These are phyloP conservation scores for Urophycis tenuis DNA, from an alignment of 2,797 vertebrate genomes.

Conservation along the genomic window DNA sequence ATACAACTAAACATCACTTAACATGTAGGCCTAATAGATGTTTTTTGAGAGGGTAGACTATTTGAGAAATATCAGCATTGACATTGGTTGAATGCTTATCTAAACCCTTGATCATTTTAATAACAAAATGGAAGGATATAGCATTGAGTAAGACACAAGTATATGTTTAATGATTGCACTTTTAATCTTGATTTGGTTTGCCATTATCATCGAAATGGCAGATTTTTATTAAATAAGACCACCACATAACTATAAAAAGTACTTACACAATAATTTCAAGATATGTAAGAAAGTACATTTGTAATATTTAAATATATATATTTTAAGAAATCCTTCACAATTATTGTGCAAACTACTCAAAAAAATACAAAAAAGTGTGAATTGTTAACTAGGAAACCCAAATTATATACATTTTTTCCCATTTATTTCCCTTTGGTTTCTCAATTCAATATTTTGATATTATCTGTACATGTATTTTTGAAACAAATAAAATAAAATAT, in stretches of 20 bases:
- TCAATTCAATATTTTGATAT: too few relatives aligned
- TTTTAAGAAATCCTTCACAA: not conserved
- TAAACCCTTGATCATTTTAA: too few relatives aligned
- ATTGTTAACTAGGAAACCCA: not conserved
- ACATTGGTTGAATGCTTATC: not conserved
- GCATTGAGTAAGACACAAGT: not conserved
- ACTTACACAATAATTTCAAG: not conserved
- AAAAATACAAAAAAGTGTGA: not conserved
- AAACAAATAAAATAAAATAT: too few relatives aligned
- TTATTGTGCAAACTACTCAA: not conserved
- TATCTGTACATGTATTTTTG: too few relatives aligned
- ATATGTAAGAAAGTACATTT: not conserved
- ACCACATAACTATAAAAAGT: constrained; percentile 6
- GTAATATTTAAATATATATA: constrained; percentile 8
- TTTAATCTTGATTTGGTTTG: constrained; percentile 34
- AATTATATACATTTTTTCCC: not conserved
- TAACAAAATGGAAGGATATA: not conserved
- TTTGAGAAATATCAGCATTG: not conserved
- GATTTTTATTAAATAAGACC: constrained; percentile 41
- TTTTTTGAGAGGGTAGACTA: not conserved
- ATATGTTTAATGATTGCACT: not conserved
- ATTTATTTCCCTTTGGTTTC: not conserved
- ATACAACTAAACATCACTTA: too few relatives aligned
- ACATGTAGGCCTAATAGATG: not conserved
- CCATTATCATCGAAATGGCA: constrained; percentile 26